Evolutionary conservation across 92 coral and sea anemone species (phyloP), one percentile per base, ranked within the genome.

Genomic region (Parazoanthus atlanticus): DNA sequence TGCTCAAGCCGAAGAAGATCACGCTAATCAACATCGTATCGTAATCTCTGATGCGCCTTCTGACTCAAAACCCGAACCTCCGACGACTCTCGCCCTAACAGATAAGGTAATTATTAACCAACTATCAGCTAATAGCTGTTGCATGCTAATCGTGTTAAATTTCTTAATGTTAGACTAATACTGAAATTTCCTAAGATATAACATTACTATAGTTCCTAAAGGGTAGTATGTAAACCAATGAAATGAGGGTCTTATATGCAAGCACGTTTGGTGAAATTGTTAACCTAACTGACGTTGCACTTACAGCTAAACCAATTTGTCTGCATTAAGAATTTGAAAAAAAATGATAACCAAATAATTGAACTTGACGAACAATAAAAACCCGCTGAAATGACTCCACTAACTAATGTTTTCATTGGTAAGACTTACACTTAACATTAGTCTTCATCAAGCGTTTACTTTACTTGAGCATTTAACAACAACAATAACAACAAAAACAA

Each of bases 51-150:
- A 64, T 58, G 43, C 6, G n/a, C 23, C 65, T 38, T 69, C 65
- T 40, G 87, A 84, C 30, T 84, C 78, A 84, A 84, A 84, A 72
- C 87, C 78, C 40, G 43, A 84, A 70, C 78, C 40, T 84, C 87
- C 87, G 29, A 84, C 76, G 87, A 70, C 78, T 11, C 87, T 84
- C 41, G 77, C 76, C 78, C 77, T 84, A 84, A 84, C 77, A 47
- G 46, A 84, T 84, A 84, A 84, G 87, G 87, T 84, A 84, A 84
- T 46, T 52, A 49, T 8, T 84, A 84, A 84, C 64, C 77, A 46
- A 17, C 65, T 82, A 29, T 34, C 56, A 9, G 73, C 86, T 84
- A 84, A 84, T 71, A 84, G 26, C 66, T 84, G 15, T 34, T 69
- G 77, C 49, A 70, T 69, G 77, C 87, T 84, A 84, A 84, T 46